phyloP scores from a whole-genome alignment of 2,113 vertebrate genomes.

The Microtus pennsylvanicus region DNA sequence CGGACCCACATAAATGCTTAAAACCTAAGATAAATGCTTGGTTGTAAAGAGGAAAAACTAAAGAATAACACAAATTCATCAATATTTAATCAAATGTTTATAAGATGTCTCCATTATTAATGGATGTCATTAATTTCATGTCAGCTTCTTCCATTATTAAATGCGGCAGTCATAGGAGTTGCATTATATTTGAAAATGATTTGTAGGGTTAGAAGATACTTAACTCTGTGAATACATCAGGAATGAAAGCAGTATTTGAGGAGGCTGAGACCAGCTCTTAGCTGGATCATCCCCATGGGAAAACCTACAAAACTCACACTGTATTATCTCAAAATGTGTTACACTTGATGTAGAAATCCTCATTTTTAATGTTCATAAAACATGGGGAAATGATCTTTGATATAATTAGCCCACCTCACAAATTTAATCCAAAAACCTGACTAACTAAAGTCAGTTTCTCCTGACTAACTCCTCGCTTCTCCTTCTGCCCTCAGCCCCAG shows the following conservation, averaged over 20 bases:
- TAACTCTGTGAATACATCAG: background rate
- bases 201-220: background rate
- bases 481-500: background rate
- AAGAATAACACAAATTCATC: constrained; percentile 7
- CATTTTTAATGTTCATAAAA: background rate
- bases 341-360: constrained; percentile 5
- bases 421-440: background rate
- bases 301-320: background rate
- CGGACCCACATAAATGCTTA: constrained; percentile 2
- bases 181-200: constrained; percentile 40
- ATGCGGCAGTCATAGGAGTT: background rate
- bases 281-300: background rate
- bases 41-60: constrained; percentile 4
- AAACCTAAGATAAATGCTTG: background rate
- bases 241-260: background rate
- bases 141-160: constrained; percentile 18
- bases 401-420: background rate
- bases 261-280: background rate
- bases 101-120: constrained; percentile 3
- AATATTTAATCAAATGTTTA: constrained; percentile 53
- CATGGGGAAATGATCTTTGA: background rate
- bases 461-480: background rate
- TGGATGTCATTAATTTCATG: constrained; percentile 38
- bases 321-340: background rate
- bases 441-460: background rate